Conservation (phyloP, 2,797 vertebrate species). For the Anomalospiza imberbis region DNA sequence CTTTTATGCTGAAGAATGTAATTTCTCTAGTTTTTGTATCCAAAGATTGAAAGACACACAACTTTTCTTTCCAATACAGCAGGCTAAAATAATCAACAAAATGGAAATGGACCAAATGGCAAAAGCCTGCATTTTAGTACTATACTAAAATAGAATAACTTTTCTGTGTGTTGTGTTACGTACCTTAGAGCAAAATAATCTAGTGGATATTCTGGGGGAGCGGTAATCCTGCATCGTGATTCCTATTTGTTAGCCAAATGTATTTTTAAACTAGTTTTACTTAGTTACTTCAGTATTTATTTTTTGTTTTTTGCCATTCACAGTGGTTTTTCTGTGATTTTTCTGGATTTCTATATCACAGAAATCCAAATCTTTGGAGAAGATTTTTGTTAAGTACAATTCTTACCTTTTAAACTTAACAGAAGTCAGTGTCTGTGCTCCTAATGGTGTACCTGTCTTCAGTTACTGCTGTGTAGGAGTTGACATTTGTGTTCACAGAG, state of each 20-base stretch:
- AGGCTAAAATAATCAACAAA: slow-evolving; percentile 8
- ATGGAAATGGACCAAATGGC: slow-evolving; percentile 12
- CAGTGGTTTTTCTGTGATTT: not conserved
- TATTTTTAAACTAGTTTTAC: not conserved
- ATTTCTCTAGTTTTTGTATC: not conserved
- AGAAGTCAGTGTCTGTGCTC: not conserved
- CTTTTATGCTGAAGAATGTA: slow-evolving; percentile 23
- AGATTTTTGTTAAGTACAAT: not conserved
- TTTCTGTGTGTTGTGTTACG: not conserved
- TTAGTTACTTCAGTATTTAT: not conserved
- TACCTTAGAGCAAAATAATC: not conserved
- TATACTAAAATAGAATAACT: not conserved
- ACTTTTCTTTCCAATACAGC: not conserved
- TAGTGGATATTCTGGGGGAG: not conserved
- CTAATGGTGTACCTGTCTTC: not conserved
- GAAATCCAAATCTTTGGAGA: not conserved
- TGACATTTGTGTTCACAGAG: slow-evolving; percentile 2
- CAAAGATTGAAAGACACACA: not conserved
- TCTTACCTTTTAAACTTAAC: not conserved
- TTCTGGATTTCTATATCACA: not conserved
- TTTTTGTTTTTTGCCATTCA: not conserved
- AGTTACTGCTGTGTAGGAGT: slow-evolving; percentile 9
- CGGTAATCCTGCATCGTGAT: not conserved
- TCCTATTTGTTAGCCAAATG: slow-evolving; percentile 9
- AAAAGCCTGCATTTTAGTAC: not conserved